A percentile compares a stretch with the other conserved stretches of the same genome.
Evolutionary conservation across 1,140 invertebrate genomes (phyloP).

Genomic region (Bombus confusus): DNA sequence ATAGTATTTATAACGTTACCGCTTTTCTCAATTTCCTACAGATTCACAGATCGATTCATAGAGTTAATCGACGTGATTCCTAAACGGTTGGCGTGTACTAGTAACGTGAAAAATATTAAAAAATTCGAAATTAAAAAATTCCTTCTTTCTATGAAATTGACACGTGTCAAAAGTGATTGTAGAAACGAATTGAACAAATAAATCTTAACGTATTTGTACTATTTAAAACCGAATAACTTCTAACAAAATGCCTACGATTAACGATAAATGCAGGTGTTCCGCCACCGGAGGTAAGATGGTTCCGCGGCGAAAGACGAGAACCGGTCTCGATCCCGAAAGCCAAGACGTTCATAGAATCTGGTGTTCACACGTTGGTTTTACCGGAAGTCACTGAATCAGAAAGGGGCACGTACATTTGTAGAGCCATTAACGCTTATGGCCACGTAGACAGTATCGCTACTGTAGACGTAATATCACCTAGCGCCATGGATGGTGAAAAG

Average conservation of each 20-base stretch:
- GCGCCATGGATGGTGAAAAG: conserved; percentile 85
- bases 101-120: not conserved
- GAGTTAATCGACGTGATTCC: not conserved
- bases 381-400: conserved; percentile 91
- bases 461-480: conserved; percentile 86
- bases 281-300: conserved; percentile 88
- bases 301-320: conserved; percentile 85
- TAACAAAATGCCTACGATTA: not conserved
- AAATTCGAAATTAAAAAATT: not conserved
- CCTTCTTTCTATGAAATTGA: no score
- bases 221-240: not conserved
- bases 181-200: not conserved
- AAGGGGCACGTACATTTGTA: conserved; percentile 93
- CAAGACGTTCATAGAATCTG: conserved; percentile 88
- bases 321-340: conserved; percentile 84
- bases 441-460: conserved; percentile 88
- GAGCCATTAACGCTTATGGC: conserved; percentile 90
- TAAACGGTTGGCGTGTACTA: not conserved
- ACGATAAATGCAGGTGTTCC: conserved; percentile 76
- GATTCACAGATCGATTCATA: no score
- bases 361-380: conserved; percentile 93
- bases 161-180: not conserved
- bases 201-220: not conserved
- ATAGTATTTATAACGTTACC: no score
- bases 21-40: not conserved